A percentile compares a stretch with the other conserved stretches of the same genome.
These are phyloP conservation scores for Leguminivora glycinivorella DNA, from an alignment of 1,140 invertebrate genomes.

Conservation along the genomic window DNA sequence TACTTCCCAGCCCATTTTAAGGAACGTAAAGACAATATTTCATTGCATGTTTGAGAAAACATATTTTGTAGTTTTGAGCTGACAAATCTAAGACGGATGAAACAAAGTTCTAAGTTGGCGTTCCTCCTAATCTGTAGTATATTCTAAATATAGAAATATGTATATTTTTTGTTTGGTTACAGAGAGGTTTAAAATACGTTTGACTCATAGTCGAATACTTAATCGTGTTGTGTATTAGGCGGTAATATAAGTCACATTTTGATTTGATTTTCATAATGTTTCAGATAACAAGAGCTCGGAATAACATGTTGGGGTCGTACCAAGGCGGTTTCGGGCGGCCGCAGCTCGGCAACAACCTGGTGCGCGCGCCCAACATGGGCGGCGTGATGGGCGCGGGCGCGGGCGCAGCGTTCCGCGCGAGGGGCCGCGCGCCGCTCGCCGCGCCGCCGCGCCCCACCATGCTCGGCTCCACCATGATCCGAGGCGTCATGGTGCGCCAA, in stretches of 20 bases:
- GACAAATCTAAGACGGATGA: too few species aligned
- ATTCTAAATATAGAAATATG: too few species aligned
- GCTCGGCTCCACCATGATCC: conserved; percentile 52
- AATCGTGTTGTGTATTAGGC: neutral
- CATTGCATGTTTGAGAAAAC: too few species aligned
- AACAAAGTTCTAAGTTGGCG: too few species aligned
- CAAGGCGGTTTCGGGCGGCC: conserved; percentile 53
- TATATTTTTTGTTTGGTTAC: too few species aligned
- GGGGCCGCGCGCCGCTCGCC: conserved; percentile 48
- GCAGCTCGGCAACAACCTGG: conserved; percentile 42
- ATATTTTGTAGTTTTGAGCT: too few species aligned
- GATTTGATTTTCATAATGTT: conserved; percentile 39
- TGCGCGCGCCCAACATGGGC: conserved; percentile 31
- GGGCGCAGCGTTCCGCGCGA: conserved; percentile 37
- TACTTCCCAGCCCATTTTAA: too few species aligned
- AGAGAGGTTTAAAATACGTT: too few species aligned
- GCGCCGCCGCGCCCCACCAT: conserved; percentile 40
- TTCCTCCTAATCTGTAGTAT: too few species aligned
- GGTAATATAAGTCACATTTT: neutral
- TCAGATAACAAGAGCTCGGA: conserved; percentile 76
- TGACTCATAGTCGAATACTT: too few species aligned
- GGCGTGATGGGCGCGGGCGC: conserved; percentile 33
- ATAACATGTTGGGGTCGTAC: conserved; percentile 60
- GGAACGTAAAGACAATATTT: too few species aligned
- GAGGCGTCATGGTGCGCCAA: conserved; percentile 52